phyloP scores from a whole-genome alignment of 2,888 invertebrate genomes.

The Apotomis turbidana region DNA sequence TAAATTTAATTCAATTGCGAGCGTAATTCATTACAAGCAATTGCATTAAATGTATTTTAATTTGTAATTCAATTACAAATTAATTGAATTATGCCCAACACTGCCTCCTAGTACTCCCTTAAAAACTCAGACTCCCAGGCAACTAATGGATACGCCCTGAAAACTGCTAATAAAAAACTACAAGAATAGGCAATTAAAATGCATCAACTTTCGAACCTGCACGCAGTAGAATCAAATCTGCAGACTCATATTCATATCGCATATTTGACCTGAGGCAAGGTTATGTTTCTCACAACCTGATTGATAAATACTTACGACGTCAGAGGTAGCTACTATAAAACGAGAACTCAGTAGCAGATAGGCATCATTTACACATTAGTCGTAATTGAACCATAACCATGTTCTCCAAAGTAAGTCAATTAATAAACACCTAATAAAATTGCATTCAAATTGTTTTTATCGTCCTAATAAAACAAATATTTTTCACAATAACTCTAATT shows the following conservation, averaged over 20 bases:
- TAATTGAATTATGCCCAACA: too few species aligned
- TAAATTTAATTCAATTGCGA: too few species aligned
- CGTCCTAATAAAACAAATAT: too few species aligned
- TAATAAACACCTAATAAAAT: neutral
- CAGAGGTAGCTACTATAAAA: constrained; percentile 12
- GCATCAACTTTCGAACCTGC: neutral
- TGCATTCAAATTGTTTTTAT: too few species aligned
- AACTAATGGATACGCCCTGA: too few species aligned
- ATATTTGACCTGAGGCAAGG: constrained; percentile 13
- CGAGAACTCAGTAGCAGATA: neutral
- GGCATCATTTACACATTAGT: constrained; percentile 20
- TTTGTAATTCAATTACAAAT: too few species aligned
- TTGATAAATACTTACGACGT: constrained; percentile 7
- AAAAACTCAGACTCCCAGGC: too few species aligned
- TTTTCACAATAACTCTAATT: too few species aligned
- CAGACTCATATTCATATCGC: neutral
- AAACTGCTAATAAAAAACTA: too few species aligned
- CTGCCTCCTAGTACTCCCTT: too few species aligned
- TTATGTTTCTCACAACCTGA: constrained; percentile 4
- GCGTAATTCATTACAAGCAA: too few species aligned
- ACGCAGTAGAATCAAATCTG: constrained; percentile 8
- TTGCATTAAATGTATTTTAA: too few species aligned
- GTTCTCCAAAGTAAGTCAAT: constrained; percentile 41
- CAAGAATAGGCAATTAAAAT: neutral
- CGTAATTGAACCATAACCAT: constrained; percentile 21